Percentiles rank a stretch among this genome's conserved stretches.
These are phyloP conservation scores for Mastomys natalensis DNA, from an alignment of 2,113 vertebrate genomes.

Conservation along the genomic window DNA sequence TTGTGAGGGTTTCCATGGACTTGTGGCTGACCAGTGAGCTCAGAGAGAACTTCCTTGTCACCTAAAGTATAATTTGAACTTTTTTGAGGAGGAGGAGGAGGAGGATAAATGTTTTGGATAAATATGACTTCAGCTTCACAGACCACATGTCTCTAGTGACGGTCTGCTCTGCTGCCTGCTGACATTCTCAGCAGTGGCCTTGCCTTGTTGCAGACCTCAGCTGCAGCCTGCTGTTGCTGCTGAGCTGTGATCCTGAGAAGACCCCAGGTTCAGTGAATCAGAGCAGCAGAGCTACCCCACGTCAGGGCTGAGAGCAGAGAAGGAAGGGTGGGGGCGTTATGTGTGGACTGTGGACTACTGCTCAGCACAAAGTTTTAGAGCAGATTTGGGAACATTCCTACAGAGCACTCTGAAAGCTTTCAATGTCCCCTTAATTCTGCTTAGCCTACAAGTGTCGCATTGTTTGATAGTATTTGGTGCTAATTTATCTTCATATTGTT, in stretches of 20 bases:
- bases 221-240: background rate
- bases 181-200: background rate
- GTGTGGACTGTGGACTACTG: background rate
- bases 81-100: constrained; percentile 22
- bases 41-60: constrained; percentile 25
- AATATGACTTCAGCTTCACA: constrained; percentile 19
- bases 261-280: background rate
- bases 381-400: background rate
- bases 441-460: background rate
- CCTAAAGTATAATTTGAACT: constrained; percentile 40
- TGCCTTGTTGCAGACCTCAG: background rate
- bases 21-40: background rate
- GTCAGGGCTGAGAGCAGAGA: background rate
- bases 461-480: constrained; percentile 6
- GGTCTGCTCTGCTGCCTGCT: background rate
- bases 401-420: background rate
- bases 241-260: background rate
- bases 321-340: background rate
- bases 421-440: rapidly evolving
- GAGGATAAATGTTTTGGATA: constrained; percentile 46
- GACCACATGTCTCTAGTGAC: constrained; percentile 25
- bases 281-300: background rate
- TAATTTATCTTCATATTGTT: background rate
- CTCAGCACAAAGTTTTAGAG: constrained; percentile 28
- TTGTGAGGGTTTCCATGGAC: background rate